Percentiles rank a stretch among this genome's conserved stretches.
Conservation (phyloP, 2,888 invertebrate genomes). For the Cylindroiulus punctatus region DNA sequence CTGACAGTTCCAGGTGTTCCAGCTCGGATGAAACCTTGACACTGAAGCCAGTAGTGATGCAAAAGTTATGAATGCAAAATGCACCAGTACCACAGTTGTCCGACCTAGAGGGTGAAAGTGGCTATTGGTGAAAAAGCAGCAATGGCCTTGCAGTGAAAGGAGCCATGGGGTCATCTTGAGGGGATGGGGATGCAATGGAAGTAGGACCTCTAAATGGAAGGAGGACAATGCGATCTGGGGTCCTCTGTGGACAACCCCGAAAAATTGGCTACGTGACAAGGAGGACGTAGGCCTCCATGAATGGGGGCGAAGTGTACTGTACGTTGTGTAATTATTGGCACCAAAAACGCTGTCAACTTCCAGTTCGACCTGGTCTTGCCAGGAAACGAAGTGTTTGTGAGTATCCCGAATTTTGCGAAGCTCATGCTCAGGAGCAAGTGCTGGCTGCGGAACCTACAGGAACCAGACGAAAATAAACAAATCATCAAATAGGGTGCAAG, state of each 20-base stretch:
- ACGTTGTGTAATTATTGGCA: background rate
- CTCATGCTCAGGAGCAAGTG: background rate
- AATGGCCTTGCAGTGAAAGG: no score
- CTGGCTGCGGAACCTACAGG: background rate
- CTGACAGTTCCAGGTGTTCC: no score
- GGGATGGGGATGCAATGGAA: background rate
- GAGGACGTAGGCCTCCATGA: background rate
- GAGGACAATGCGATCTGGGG: background rate
- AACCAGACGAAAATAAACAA: slow-evolving; percentile 29
- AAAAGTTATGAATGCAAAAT: no score
- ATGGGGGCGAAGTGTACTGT: background rate
- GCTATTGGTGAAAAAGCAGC: no score
- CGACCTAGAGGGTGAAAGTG: no score
- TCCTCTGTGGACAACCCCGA: background rate
- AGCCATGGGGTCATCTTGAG: background rate
- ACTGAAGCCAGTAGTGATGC: no score
- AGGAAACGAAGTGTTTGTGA: background rate
- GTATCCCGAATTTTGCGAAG: background rate
- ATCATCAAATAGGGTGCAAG: background rate
- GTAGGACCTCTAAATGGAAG: no score
- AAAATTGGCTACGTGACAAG: slow-evolving; percentile 20
- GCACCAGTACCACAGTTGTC: no score
- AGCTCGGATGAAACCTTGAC: no score
- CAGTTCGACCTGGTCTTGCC: background rate
- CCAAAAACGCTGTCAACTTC: background rate